These are phyloP conservation scores for Chironomus tentans DNA, from an alignment of 2,888 invertebrate species.

Conservation along the genomic window DNA sequence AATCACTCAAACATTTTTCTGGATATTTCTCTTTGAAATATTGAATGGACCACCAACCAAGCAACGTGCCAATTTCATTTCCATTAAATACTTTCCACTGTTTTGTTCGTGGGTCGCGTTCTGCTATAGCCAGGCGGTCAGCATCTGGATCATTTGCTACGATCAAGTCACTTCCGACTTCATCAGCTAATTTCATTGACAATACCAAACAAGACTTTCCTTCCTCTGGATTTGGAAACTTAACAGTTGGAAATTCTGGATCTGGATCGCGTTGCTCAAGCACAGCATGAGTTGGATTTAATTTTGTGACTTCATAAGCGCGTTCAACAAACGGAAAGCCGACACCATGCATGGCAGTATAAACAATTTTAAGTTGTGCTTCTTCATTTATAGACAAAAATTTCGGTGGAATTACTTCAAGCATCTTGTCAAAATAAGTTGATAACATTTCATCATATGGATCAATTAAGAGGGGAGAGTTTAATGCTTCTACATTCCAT, in stretches of 20 bases:
- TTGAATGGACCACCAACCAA: conserved; percentile 88
- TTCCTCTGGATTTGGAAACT: conserved; percentile 98
- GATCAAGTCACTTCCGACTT: conserved; percentile 59
- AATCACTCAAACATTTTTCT: conserved; percentile 46
- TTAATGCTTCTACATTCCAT: conserved; percentile 60
- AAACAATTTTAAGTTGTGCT: conserved; percentile 60
- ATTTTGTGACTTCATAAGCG: conserved; percentile 64
- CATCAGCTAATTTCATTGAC: conserved; percentile 68
- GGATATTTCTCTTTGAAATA: conserved; percentile 47
- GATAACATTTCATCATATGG: conserved; percentile 58
- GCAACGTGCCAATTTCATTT: conserved; percentile 86
- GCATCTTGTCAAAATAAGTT: conserved; percentile 57
- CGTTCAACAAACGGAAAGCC: conserved; percentile 68
- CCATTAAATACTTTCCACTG: conserved; percentile 88
- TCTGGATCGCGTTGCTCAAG: conserved; percentile 74
- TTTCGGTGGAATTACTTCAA: conserved; percentile 46
- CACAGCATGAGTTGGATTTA: conserved; percentile 46
- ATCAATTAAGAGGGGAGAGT: conserved; percentile 52
- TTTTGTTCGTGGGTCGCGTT: conserved; percentile 56
- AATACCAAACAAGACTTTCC: conserved; percentile 69
- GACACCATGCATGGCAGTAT: conserved; percentile 98
- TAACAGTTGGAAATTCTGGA: conserved; percentile 95
- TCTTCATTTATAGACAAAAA: conserved; percentile 46
- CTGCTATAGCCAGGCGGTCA: conserved; percentile 89
- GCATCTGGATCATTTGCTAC: conserved; percentile 98